Evolutionary conservation across 2,888 invertebrate species (phyloP).

Genomic region (Lathronympha strigana): DNA sequence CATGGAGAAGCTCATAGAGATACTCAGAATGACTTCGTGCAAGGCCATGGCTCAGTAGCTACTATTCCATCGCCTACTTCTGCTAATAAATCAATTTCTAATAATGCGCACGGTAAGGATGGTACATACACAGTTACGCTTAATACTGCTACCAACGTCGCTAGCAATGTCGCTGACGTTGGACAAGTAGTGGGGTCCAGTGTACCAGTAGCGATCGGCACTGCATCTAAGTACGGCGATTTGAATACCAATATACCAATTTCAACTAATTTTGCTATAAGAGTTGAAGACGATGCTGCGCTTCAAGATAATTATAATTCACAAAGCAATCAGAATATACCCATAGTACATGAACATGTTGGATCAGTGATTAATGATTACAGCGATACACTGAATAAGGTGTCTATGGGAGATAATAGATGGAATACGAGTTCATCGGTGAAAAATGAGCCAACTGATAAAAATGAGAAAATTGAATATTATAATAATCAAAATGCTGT

Average conservation of each 20-base stretch:
- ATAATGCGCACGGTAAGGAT: conserved; percentile 57
- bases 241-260: conserved; percentile 78
- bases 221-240: conserved; percentile 58
- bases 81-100: conserved; percentile 59
- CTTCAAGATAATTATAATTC: conserved; percentile 63
- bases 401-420: conserved; percentile 64
- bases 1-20: conserved; percentile 41
- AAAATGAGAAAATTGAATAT: conserved; percentile 30
- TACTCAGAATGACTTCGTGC: conserved; percentile 42
- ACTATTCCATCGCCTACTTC: conserved; percentile 55
- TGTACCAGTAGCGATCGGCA: conserved; percentile 66
- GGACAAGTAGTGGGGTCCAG: conserved; percentile 71
- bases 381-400: conserved; percentile 52
- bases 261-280: conserved; percentile 79
- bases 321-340: conserved; percentile 59
- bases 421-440: conserved; percentile 68
- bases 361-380: conserved; percentile 47
- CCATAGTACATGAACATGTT: conserved; percentile 51
- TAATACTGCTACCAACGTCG: conserved; percentile 73
- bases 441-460: conserved; percentile 26
- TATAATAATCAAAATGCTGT: conserved; percentile 47
- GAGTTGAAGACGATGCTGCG: conserved; percentile 72
- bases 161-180: conserved; percentile 58
- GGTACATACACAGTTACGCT: conserved; percentile 70
- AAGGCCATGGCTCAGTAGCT: conserved; percentile 54